A percentile compares a stretch with the other conserved stretches of the same genome.
These are phyloP conservation scores for Oreotrochilus melanogaster DNA, from an alignment of 2,113 vertebrate genomes.

Conservation along the genomic window DNA sequence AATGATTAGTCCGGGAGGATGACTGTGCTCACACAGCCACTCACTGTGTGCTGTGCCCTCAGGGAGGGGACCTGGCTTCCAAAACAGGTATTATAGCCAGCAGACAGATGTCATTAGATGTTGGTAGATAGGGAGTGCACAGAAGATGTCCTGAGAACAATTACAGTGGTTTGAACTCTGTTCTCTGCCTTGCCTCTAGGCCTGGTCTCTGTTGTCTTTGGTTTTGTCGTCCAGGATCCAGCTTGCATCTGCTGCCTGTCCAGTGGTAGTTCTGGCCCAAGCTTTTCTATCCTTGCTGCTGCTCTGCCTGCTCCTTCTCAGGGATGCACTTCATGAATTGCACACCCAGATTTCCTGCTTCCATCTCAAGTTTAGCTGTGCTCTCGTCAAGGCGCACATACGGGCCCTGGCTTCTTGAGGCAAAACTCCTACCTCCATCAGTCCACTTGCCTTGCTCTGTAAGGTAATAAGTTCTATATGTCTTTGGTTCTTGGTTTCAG, in stretches of 20 bases:
- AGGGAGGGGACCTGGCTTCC: not conserved
- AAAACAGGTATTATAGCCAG: not conserved
- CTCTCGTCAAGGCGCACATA: not conserved
- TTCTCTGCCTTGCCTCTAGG: not conserved
- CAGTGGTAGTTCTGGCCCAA: not conserved
- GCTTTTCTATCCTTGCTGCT: not conserved
- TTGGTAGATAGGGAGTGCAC: not conserved
- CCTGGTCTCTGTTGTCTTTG: not conserved
- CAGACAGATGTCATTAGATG: not conserved
- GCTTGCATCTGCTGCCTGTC: not conserved
- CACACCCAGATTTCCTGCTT: not conserved
- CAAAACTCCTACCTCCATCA: not conserved
- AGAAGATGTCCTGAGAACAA: constrained; percentile 22
- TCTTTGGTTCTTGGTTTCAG: constrained; percentile 30
- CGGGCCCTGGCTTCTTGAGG: not conserved
- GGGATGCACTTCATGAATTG: not conserved
- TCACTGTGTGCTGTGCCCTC: not conserved
- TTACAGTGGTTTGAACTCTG: not conserved
- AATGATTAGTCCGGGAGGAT: not conserved
- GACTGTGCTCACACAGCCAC: not conserved
- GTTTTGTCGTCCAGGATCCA: not conserved
- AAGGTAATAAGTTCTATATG: constrained; percentile 11
- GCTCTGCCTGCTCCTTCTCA: not conserved
- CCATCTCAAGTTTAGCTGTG: not conserved
- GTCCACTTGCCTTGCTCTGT: not conserved